These are phyloP conservation scores for Porites lobata DNA, from an alignment of 92 coral and sea anemone species.

Conservation along the genomic window DNA sequence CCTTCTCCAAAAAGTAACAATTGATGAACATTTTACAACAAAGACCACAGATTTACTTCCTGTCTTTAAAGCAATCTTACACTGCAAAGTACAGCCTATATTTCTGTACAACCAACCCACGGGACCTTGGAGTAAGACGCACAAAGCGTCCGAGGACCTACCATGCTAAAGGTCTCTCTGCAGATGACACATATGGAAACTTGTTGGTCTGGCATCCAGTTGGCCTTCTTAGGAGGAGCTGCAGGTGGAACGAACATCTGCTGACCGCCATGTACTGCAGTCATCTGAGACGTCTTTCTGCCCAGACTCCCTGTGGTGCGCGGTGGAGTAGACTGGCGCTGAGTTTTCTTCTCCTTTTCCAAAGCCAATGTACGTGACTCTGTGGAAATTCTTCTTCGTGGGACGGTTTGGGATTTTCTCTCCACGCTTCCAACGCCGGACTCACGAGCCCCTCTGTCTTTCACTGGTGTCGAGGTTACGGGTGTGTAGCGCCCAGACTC, in stretches of 20 bases:
- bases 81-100: neutral
- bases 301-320: constrained; percentile 51
- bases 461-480: constrained; percentile 44
- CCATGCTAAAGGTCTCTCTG: constrained; percentile 93
- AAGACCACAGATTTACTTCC: no score
- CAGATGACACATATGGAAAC: constrained; percentile 91
- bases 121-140: neutral
- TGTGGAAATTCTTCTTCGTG: constrained; percentile 24
- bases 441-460: constrained; percentile 58
- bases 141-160: constrained; percentile 11
- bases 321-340: constrained; percentile 53
- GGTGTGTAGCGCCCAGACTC: constrained; percentile 75
- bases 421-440: constrained; percentile 66
- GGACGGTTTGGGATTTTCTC: constrained; percentile 7
- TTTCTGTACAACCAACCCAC: neutral
- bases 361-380: constrained; percentile 11
- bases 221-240: constrained; percentile 84
- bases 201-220: constrained; percentile 96
- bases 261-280: constrained; percentile 50
- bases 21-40: no score
- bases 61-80: no score
- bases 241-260: constrained; percentile 76
- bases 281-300: constrained; percentile 36
- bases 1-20: no score
- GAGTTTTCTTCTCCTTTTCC: constrained; percentile 26